Evolutionary conservation across 92 coral and sea anemone species (phyloP), one percentile per base, ranked within the genome.

Genomic region (Pocillopora grandis): DNA sequence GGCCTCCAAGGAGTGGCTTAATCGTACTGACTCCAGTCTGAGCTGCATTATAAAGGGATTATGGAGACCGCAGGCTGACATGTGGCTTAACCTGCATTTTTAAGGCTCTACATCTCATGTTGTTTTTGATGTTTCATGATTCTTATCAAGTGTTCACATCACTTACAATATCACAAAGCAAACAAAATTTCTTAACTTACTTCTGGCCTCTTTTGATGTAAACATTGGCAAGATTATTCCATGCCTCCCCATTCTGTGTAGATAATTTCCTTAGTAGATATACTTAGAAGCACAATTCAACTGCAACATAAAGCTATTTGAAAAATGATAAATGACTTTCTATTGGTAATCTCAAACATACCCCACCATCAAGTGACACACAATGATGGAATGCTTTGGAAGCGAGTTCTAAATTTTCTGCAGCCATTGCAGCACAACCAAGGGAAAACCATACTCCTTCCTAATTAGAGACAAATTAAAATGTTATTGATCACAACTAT

Each of bases 401-500:
- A 13, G 98, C 94, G 49, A 97, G 58, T 12, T 91, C 97, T 80
- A 92, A 74, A 31, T 94, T 85, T 31, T 74, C 89, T 12, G 94
- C 76, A 42, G 86, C 88, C 98, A 97, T 90, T 37, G 97, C 92
- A 78, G 99, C 97, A 89, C 99, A 97, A 5, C 98, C 99, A 71
- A 97, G 90, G 2, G 99, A 97, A 71, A 97, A 97, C 99, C 99
- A 97, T 20, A 97, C 93, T 70, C 89, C 91, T 78, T 92, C 97
- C 99, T 97, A 83, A 42, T 3, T 42, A 42, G 52, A 42, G 52
- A 42, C 52, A 42, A 42, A 42, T 3, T 3, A 42, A 42, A 42
- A 42, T 42, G 8, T 42, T 42, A 42, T 42, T 42, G 52, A 42
- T 7, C 52, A 42, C 8, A 7, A 42, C 52, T 7, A 42, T 42